Evolutionary conservation across 35 echinoderm and acorn worm species (phyloP).

Genomic region (Patiria miniata): DNA sequence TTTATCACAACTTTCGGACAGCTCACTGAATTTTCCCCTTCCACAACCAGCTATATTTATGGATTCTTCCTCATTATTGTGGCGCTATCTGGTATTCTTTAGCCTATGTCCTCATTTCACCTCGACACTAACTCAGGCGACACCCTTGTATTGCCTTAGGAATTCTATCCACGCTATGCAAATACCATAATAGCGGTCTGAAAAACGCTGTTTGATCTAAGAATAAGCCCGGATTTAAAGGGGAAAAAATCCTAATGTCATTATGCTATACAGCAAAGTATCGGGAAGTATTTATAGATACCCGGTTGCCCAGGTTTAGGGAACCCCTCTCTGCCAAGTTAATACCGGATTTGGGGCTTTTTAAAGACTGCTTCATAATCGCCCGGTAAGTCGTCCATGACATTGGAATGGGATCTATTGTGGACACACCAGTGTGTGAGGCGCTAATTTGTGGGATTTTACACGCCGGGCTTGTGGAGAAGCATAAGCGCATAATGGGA

Average conservation of each 20-base stretch:
- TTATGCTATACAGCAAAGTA: background rate
- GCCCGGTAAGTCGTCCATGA: constrained; percentile 12
- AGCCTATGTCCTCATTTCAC: background rate
- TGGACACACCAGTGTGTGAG: constrained; percentile 9
- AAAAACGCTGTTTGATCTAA: constrained; percentile 1
- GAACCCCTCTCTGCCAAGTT: background rate
- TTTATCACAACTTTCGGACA: too few species aligned
- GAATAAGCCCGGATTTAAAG: constrained; percentile 19
- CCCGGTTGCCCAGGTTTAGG: background rate
- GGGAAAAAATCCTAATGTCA: constrained; percentile 14
- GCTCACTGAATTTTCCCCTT: too few species aligned
- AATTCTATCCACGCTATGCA: background rate
- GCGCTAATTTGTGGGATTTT: constrained; percentile 24
- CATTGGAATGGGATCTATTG: constrained; percentile 28
- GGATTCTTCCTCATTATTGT: too few species aligned
- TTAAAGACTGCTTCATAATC: background rate
- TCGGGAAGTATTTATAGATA: constrained; percentile 18
- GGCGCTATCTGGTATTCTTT: background rate
- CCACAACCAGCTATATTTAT: too few species aligned
- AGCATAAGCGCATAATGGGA: constrained; percentile 14
- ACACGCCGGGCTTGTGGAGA: constrained; percentile 19
- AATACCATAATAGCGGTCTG: too few species aligned
- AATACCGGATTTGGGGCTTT: constrained; percentile 4
- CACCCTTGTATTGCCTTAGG: background rate
- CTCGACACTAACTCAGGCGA: background rate